phyloP scores from a whole-genome alignment of 2,113 vertebrate species.

The Callocephalon fimbriatum region DNA sequence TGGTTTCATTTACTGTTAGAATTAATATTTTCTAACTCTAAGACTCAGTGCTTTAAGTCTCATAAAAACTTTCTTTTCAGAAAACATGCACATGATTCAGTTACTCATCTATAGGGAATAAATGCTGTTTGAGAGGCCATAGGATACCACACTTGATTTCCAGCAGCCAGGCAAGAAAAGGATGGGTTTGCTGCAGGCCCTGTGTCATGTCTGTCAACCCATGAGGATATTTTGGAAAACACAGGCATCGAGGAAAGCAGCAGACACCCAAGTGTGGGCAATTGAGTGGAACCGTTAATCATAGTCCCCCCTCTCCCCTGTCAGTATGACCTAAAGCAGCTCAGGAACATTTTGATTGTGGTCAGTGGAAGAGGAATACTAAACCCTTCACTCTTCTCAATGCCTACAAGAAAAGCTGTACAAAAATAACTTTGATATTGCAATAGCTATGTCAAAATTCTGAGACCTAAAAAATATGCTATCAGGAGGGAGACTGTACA shows the following conservation, averaged over 20 bases:
- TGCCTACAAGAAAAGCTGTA: background rate
- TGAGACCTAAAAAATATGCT: background rate
- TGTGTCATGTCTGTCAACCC: slow-evolving; percentile 10
- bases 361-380: background rate
- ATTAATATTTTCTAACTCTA: background rate
- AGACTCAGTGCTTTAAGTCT: background rate
- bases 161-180: background rate
- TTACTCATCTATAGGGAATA: background rate
- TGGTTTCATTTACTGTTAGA: background rate
- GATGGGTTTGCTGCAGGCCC: background rate
- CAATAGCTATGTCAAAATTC: background rate
- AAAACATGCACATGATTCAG: fast-evolving
- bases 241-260: background rate
- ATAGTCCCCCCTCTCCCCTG: background rate
- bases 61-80: background rate
- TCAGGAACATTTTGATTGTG: background rate
- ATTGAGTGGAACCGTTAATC: background rate
- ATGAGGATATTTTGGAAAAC: background rate
- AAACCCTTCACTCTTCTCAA: background rate
- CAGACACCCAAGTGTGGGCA: background rate
- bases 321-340: background rate
- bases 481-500: background rate
- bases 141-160: background rate
- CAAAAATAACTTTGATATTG: background rate
- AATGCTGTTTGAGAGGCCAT: background rate